phyloP scores from a whole-genome alignment of 2,113 vertebrate genomes.

The Chaetops frenatus region DNA sequence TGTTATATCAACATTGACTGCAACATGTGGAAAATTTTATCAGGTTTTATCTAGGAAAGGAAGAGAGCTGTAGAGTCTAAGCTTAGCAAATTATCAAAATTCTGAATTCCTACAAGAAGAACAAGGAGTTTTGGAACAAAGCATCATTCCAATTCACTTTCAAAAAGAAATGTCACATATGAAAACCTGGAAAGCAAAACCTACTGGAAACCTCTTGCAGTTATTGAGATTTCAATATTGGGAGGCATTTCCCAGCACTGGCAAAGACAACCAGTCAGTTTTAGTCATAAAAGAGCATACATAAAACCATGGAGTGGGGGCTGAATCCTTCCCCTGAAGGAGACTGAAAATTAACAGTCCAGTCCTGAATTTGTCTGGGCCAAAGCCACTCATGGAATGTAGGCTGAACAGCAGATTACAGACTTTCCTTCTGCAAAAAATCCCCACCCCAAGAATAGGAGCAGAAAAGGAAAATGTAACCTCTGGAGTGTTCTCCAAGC shows the following conservation, averaged over 20 bases:
- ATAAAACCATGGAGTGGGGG: not conserved
- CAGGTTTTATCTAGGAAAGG: not conserved
- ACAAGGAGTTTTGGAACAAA: not conserved
- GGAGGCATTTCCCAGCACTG: not conserved
- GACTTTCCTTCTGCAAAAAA: not conserved
- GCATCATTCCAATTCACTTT: not conserved
- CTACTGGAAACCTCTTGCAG: not conserved
- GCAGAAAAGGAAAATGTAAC: not conserved
- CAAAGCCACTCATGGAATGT: not conserved
- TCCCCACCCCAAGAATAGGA: accelerated
- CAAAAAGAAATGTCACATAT: not conserved
- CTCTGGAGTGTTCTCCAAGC: not conserved
- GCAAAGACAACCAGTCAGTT: not conserved
- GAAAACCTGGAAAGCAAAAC: not conserved
- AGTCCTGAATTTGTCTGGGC: not conserved
- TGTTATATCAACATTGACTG: not conserved
- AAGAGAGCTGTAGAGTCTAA: not conserved
- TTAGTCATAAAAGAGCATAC: not conserved
- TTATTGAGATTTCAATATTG: not conserved
- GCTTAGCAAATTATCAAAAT: not conserved
- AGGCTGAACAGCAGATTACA: not conserved
- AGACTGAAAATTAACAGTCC: not conserved
- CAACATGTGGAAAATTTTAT: not conserved
- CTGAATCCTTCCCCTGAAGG: not conserved
- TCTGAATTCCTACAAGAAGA: not conserved